Evolutionary conservation across 2,888 invertebrate genomes (phyloP), one percentile per base, ranked within the genome.

Genomic region (Stramonita haemastoma): DNA sequence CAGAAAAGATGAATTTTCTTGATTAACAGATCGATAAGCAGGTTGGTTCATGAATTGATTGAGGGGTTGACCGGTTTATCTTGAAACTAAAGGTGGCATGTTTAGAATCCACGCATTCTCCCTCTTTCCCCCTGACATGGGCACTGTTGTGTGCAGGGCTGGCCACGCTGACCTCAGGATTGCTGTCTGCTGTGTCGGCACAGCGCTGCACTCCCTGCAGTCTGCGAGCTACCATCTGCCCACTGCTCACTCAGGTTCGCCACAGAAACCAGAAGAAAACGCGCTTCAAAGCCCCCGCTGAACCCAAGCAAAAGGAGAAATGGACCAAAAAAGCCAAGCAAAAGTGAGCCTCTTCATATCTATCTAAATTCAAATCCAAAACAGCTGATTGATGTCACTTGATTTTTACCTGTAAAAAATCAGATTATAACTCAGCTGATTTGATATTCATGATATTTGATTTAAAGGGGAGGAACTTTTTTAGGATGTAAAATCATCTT

Each of bases 281-380:
- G 56, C 81, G 85, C 6, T 73, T 13, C 34, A 90, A 86, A 79
- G 88, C 90, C 19, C 91, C 91, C 26, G 89, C 91, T 85, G 91
- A 77, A n/a, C 85, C 91, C 36, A 89, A 90, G 32, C 88, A 91
- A 17, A 90, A 86, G 32, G 86, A 79, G 8, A 88, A 87, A 84
- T 91, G 90, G 90, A 88, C 66, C 60, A 90, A 89, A 87, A 84
- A 36, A 29, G 32, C 77, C 57, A 89, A 86, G 32, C 22, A 89
- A 85, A 89, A 73, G 89, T 89, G 79, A 66, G 57, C 34, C 22
- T 32, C 13, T 32, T 5, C 32, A 32, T 79, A 13, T 79, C 13
- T 79, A 32, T 46, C 46, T 46, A 46, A 46, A 46, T 5, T 46
- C 46, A 46, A 46, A 46, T 5, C 8, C 46, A 46, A 8, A 46